Percentiles rank a stretch among this genome's conserved stretches.
Evolutionary conservation across 2,797 vertebrate genomes (phyloP).

Genomic region (Phalanger gymnotis): DNA sequence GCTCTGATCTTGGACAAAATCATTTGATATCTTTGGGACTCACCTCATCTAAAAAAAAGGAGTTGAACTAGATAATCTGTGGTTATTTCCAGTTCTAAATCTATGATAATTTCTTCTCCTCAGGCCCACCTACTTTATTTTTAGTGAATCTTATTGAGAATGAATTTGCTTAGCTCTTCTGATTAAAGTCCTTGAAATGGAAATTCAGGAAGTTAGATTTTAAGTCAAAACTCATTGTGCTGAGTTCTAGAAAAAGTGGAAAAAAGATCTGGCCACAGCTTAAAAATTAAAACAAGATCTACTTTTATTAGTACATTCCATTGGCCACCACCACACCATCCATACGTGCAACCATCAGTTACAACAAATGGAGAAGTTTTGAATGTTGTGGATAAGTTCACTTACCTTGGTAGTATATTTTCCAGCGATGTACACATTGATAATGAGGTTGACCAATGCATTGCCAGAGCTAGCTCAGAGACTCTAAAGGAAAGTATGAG

Average conservation of each 20-base stretch:
- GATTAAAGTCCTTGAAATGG: background rate
- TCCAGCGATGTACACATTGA: no score
- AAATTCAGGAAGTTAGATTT: background rate
- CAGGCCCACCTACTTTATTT: background rate
- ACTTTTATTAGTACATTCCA: no score
- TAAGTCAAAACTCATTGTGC: background rate
- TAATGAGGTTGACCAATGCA: no score
- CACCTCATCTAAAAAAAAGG: background rate
- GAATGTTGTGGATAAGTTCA: no score
- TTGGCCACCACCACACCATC: no score
- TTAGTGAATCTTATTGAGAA: background rate
- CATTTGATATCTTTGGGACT: background rate
- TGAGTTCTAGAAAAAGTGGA: background rate
- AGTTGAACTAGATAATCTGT: background rate
- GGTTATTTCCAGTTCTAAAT: conserved; percentile 25
- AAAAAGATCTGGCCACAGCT: background rate
- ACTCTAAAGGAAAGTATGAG: no score
- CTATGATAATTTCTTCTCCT: background rate
- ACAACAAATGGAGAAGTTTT: no score
- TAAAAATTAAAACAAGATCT: background rate
- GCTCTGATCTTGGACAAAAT: background rate
- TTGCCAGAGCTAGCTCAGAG: no score
- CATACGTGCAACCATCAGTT: no score
- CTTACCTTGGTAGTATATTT: no score
- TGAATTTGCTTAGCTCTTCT: background rate